Base-by-base conservation (phyloP, 2,888 invertebrate genomes). In the Vandiemenella viatica region DNA sequence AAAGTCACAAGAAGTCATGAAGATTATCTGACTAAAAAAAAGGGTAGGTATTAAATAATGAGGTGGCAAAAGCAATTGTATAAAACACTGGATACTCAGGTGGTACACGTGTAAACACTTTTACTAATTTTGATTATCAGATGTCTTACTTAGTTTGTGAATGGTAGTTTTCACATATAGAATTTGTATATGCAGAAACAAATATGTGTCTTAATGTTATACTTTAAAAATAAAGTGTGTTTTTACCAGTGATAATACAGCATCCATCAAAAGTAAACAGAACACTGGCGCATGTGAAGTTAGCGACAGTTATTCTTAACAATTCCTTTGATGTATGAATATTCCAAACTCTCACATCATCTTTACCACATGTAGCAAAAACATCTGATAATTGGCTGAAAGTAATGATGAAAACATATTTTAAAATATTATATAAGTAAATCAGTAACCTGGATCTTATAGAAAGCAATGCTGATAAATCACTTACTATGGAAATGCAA, bases 331-430 rank as follows among this genome's bases (percentile, higher is more conserved):
- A 77, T 1, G 80, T 77, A 38, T 69, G 69, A 45, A 81, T 67
- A 56, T 83, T 81, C 93, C 93, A 95, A 52, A 93, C 77, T 49
- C 93, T 75, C 45, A 93, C 81, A 58, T 85, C 84, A 59, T 91
- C 80, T 59, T 80, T 76, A 48, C 90, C 84, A 37, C 83, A 85
- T 0, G 91, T 90, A 37, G 89, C 88, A 67, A 93, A 90, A 49
- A 92, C 83, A 49, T 84, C 80, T 0, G 86, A 82, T 67, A 81
- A 82, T n/a, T n/a, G n/a, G n/a, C 88, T 89, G n/a, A n/a, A n/a
- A n/a, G n/a, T n/a, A n/a, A n/a, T n/a, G n/a, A n/a, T n/a, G n/a
- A n/a, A n/a, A n/a, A n/a, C n/a, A n/a, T n/a, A n/a, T n/a, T n/a
- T n/a, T n/a, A n/a, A n/a, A n/a, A n/a, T n/a, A n/a, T n/a, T n/a